phyloP scores from a whole-genome alignment of 2,888 invertebrate genomes.

The Dryadula phaetusa region DNA sequence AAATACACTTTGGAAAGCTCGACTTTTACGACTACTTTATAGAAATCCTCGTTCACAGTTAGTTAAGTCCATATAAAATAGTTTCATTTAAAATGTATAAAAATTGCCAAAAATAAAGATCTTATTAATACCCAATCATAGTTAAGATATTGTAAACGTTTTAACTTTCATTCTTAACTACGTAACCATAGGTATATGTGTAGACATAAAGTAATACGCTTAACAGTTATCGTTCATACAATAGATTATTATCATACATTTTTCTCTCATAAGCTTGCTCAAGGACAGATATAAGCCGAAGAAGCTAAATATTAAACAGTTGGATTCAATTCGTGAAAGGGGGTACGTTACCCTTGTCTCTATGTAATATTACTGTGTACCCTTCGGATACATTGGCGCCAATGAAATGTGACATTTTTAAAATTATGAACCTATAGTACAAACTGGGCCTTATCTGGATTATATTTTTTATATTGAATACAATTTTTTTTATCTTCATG shows the following conservation, averaged over 20 bases:
- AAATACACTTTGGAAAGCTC: too few species aligned
- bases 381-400: conserved; percentile 46
- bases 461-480: too few species aligned
- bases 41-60: too few species aligned
- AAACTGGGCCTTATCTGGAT: too few species aligned
- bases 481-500: background rate
- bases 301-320: conserved; percentile 92
- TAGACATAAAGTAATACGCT: conserved; percentile 5
- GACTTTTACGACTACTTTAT: too few species aligned
- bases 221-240: conserved; percentile 13
- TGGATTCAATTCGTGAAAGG: conserved; percentile 93
- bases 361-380: conserved; percentile 58
- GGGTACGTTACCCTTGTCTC: conserved; percentile 86
- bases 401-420: conserved; percentile 22
- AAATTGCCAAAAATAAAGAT: too few species aligned
- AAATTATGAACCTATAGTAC: background rate
- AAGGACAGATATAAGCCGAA: conserved; percentile 86
- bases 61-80: too few species aligned
- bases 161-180: background rate
- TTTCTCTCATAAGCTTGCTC: conserved; percentile 71
- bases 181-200: background rate
- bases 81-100: too few species aligned
- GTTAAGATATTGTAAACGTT: background rate
- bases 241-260: conserved; percentile 33
- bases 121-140: background rate